Evolutionary conservation across 2,113 vertebrate species (phyloP).

Genomic region (Caranx melampygus): DNA sequence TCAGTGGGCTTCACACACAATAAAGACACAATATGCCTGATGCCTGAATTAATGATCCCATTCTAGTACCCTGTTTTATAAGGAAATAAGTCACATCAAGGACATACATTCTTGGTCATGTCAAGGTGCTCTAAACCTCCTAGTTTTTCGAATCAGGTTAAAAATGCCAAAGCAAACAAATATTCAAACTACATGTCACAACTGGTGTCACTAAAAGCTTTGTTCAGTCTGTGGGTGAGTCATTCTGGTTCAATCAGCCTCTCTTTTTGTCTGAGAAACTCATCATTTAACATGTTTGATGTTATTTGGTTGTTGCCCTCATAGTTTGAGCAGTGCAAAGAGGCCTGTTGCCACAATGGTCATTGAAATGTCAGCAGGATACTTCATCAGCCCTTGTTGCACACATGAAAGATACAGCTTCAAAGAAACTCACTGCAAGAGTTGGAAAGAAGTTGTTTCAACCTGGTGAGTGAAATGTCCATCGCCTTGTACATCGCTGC

Average conservation of each 20-base stretch:
- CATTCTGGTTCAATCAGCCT: background rate
- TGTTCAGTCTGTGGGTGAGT: constrained; percentile 28
- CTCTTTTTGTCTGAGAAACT: constrained; percentile 23
- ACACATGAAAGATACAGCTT: constrained; percentile 47
- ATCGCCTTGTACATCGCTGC: background rate
- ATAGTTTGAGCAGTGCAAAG: constrained; percentile 14
- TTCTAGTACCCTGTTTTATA: constrained; percentile 2
- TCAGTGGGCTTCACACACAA: no score
- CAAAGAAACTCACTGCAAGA: constrained; percentile 36
- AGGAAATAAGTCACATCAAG: constrained; percentile 5
- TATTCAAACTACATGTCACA: constrained; percentile 26
- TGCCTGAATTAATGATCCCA: background rate
- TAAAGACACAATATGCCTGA: background rate
- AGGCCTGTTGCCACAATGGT: constrained; percentile 37
- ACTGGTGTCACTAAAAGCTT: constrained; percentile 13
- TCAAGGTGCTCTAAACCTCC: background rate
- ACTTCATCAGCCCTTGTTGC: constrained; percentile 53
- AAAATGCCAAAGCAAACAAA: constrained; percentile 9
- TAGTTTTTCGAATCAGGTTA: background rate
- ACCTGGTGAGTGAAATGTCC: constrained; percentile 40
- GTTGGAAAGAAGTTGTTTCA: constrained; percentile 28
- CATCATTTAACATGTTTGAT: constrained; percentile 56
- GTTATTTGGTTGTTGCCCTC: constrained; percentile 36
- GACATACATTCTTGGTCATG: background rate
- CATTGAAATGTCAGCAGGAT: constrained; percentile 65